phyloP scores from a whole-genome alignment of 2,888 invertebrate species.

The Thera britannica region DNA sequence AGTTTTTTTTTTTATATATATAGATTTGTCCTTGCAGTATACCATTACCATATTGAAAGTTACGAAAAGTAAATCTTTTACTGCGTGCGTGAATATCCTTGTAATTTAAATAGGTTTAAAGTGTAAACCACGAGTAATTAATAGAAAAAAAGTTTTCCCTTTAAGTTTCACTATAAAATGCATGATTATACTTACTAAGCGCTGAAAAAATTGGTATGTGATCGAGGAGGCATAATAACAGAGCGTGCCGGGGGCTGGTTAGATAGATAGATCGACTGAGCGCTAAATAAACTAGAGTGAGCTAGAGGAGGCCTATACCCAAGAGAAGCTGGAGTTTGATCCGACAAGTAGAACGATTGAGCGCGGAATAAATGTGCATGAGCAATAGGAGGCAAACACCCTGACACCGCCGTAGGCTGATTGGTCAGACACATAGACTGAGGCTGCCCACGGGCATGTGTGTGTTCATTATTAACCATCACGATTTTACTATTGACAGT shows the following conservation, averaged over 20 bases:
- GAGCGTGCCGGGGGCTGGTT: constrained; percentile 9
- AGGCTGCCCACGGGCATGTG: constrained; percentile 1
- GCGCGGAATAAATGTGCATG: constrained; percentile 12
- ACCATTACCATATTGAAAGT: no score
- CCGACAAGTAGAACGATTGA: constrained; percentile 6
- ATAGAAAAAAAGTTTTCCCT: no score
- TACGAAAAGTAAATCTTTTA: no score
- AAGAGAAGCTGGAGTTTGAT: constrained; percentile 1
- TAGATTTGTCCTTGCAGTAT: no score
- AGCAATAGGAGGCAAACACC: constrained; percentile 7
- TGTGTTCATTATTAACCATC: constrained; percentile 15
- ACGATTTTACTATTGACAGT: constrained; percentile 18
- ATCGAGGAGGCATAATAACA: constrained; percentile 7
- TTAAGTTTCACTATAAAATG: no score
- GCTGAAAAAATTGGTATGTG: constrained; percentile 1
- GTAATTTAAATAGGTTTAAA: no score
- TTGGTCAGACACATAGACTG: not conserved
- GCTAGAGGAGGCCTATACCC: constrained; percentile 8
- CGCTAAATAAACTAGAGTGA: constrained; percentile 17
- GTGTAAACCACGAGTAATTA: no score
- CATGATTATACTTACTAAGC: not conserved
- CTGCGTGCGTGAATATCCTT: no score
- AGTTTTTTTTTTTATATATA: no score
- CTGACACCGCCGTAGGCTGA: not conserved
- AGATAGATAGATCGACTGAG: constrained; percentile 13